These are phyloP conservation scores for Hyphantria cunea DNA, from an alignment of 1,140 invertebrate species.

Conservation along the genomic window DNA sequence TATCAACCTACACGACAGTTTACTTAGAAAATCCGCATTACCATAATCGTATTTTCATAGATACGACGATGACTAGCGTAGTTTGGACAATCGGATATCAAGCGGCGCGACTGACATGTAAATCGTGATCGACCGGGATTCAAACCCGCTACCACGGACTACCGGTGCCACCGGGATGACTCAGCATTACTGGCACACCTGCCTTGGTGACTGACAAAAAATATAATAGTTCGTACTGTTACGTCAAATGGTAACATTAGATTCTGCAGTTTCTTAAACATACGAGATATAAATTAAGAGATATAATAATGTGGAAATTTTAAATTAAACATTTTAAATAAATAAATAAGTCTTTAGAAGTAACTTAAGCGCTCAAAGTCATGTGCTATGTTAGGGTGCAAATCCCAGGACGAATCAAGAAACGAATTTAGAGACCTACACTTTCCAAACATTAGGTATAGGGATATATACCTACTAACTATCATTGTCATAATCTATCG, in stretches of 20 bases:
- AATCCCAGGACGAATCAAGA: too few species aligned
- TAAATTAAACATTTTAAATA: too few species aligned
- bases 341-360: too few species aligned
- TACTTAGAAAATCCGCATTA: constrained; percentile 43
- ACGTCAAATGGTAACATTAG: too few species aligned
- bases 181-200: constrained; percentile 71
- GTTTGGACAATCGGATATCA: constrained; percentile 71
- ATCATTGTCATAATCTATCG: too few species aligned
- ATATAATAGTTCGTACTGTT: not conserved
- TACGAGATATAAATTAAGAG: too few species aligned
- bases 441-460: too few species aligned
- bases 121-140: constrained; percentile 74
- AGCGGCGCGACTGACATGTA: constrained; percentile 77
- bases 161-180: constrained; percentile 75
- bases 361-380: too few species aligned
- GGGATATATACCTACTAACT: too few species aligned
- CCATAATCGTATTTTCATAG: constrained; percentile 67
- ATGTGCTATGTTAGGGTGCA: too few species aligned
- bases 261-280: too few species aligned
- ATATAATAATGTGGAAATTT: not conserved
- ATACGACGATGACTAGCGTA: constrained; percentile 59
- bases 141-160: constrained; percentile 75
- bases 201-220: constrained; percentile 36
- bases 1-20: constrained; percentile 15
- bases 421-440: too few species aligned